Evolutionary conservation across 2,113 vertebrate species (phyloP), one percentile per base, ranked within the genome.

Genomic region (Strigops habroptila): DNA sequence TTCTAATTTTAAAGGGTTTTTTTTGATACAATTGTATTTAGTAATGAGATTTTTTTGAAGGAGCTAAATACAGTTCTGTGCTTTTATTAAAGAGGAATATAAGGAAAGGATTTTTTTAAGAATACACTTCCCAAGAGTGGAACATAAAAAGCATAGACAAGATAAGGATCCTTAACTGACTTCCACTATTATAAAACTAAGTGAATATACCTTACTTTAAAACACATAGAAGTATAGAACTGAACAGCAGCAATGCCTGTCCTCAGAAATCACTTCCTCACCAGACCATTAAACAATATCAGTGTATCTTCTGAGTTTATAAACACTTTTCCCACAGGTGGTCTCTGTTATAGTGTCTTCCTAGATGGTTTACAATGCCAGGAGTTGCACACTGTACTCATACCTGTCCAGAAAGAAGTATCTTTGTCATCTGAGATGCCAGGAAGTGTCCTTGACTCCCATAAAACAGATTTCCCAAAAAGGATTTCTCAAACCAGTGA

Each of bases 281-380:
- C 1, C 4, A 67, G 53, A 70, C 21, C 13, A 21, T 18, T 60
- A 44, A 55, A n/a, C 3, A 1, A 2, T 0, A 0, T 28, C 14
- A 35, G 3, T 46, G 33, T 16, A 18, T 1, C 23, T 70, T 83
- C 30, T 74, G 60, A 67, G 12, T 35, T 88, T 41, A 30, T 30
- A 88, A 69, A 64, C 5, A 14, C 1, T 74, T 43, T 57, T 67
- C 4, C n/a, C 3, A n/a, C 9, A 14, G 6, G 8, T 71, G 11
- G 3, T 46, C n/a, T 91, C 59, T 69, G 30, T 11, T 19, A 18
- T 49, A 43, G 6, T 46, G 37, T 35, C 39, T 70, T 30, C 13
- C 43, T 8, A 77, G 49, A 7, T 79, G 27, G 14, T 92, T 90
- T 82, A 67, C 31, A 33, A 14, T 27, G 8, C 48, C 16, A 81